Evolutionary conservation across 2,888 invertebrate genomes (phyloP).

Genomic region (Parnassius apollo): DNA sequence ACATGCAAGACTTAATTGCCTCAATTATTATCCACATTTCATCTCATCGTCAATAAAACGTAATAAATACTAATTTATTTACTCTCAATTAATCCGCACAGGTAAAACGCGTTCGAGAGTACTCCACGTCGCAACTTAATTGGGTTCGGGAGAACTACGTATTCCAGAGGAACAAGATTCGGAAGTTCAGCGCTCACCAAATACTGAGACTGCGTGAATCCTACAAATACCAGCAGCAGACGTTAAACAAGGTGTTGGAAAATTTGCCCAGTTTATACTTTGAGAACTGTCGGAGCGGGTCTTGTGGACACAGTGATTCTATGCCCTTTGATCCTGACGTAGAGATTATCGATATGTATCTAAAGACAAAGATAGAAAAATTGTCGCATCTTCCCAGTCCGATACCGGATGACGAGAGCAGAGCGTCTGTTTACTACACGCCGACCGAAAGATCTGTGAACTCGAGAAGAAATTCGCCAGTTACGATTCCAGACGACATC

Average conservation of each 20-base stretch:
- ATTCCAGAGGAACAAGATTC: constrained; percentile 95
- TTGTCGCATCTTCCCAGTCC: constrained; percentile 76
- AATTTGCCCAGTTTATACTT: constrained; percentile 94
- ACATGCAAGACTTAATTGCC: too few relatives aligned
- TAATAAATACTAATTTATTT: not conserved
- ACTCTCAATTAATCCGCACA: constrained; percentile 59
- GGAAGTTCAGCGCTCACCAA: constrained; percentile 97
- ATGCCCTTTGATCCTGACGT: constrained; percentile 85
- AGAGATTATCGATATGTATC: constrained; percentile 84
- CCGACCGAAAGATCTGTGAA: constrained; percentile 86
- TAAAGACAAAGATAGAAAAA: constrained; percentile 84
- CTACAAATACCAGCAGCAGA: constrained; percentile 97
- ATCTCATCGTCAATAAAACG: not conserved
- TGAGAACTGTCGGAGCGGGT: constrained; percentile 95
- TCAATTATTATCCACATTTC: too few relatives aligned
- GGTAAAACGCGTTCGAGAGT: constrained; percentile 95
- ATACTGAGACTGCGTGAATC: constrained; percentile 93
- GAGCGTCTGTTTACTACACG: constrained; percentile 89
- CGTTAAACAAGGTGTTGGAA: constrained; percentile 95
- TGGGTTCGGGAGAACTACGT: constrained; percentile 98
- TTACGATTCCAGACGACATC: constrained; percentile 78
- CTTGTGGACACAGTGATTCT: constrained; percentile 89
- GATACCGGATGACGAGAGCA: constrained; percentile 84
- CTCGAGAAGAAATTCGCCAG: constrained; percentile 69
- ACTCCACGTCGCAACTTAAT: constrained; percentile 94